phyloP scores from a whole-genome alignment of 35 echinoderm and acorn worm genomes.

The Chiridota heheva region DNA sequence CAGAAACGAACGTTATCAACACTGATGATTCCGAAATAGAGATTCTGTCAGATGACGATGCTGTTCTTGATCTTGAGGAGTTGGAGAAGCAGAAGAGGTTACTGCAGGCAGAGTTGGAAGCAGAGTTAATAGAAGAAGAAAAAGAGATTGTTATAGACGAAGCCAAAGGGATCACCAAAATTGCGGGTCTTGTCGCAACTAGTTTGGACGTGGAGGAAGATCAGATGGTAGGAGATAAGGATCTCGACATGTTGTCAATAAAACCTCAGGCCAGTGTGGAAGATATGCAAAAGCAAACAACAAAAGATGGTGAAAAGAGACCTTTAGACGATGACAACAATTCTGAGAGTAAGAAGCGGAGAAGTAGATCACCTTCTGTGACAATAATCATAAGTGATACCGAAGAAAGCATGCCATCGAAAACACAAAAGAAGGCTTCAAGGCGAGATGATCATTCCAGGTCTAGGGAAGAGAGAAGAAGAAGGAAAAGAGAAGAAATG shows the following conservation, averaged over 20 bases:
- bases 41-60: constrained; percentile 19
- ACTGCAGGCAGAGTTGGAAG: constrained; percentile 74
- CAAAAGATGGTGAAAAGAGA: constrained; percentile 30
- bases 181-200: constrained; percentile 12
- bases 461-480: constrained; percentile 7
- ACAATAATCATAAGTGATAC: constrained; percentile 38
- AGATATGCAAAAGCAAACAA: constrained; percentile 11
- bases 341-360: constrained; percentile 12
- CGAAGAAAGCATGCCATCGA: constrained; percentile 21
- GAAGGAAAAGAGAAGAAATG: constrained; percentile 32
- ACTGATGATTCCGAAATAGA: constrained; percentile 35
- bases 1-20: constrained; percentile 10
- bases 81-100: constrained; percentile 94
- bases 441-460: constrained; percentile 26
- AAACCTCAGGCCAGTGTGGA: constrained; percentile 1
- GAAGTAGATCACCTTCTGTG: constrained; percentile 25
- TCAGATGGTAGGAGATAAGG: constrained; percentile 12
- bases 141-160: constrained; percentile 46
- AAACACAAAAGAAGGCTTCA: not conserved
- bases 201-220: constrained; percentile 56
- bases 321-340: constrained; percentile 1
- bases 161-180: constrained; percentile 32
- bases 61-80: constrained; percentile 55
- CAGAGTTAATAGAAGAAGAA: constrained; percentile 49
- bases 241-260: constrained; percentile 1